phyloP scores from a whole-genome alignment of 2,888 invertebrate species.

The Ornithoptera priamus region DNA sequence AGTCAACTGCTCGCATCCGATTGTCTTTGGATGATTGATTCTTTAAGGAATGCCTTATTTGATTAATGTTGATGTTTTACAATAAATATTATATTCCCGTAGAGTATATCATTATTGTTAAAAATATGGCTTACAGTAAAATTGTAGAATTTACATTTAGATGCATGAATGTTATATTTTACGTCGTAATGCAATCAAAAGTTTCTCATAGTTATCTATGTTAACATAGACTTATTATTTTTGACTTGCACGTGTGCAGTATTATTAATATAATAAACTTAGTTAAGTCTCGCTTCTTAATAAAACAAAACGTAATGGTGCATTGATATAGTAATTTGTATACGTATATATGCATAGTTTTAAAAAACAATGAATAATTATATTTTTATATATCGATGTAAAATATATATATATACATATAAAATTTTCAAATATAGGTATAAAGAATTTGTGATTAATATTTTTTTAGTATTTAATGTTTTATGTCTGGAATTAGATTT shows the following conservation, averaged over 20 bases:
- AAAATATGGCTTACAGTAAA: background rate
- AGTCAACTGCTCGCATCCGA: constrained; percentile 43
- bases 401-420: background rate
- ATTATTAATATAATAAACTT: constrained; percentile 58
- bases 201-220: constrained; percentile 56
- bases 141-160: background rate
- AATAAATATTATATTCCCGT: constrained; percentile 13
- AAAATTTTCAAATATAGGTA: no score
- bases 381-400: constrained; percentile 27
- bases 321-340: constrained; percentile 36
- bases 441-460: background rate
- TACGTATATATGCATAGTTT: constrained; percentile 29
- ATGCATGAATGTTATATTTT: constrained; percentile 22
- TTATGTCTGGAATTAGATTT: background rate
- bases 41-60: constrained; percentile 33
- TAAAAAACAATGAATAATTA: constrained; percentile 13
- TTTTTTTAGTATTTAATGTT: background rate
- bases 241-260: constrained; percentile 67
- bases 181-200: constrained; percentile 10
- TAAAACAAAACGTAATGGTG: constrained; percentile 39
- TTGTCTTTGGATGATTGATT: constrained; percentile 45
- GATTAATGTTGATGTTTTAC: constrained; percentile 12
- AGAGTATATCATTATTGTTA: background rate
- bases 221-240: constrained; percentile 58
- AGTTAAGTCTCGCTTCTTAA: constrained; percentile 50